Evolutionary conservation across 2,797 vertebrate species (phyloP).

Genomic region (Coluber constrictor): DNA sequence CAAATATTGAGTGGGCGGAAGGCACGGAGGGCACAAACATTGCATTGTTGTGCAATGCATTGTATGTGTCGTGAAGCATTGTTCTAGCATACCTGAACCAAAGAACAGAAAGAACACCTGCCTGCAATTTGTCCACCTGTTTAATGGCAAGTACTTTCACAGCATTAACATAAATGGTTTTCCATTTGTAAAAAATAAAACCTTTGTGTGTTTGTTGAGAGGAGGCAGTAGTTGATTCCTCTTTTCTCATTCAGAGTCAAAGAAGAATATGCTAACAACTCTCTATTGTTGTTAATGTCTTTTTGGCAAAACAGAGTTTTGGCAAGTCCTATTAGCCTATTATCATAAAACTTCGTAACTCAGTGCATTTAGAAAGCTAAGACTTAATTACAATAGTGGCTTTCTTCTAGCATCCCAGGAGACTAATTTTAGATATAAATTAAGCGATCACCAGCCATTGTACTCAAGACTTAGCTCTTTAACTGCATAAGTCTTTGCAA

Average conservation of each 20-base stretch:
- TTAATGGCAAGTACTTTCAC: not conserved
- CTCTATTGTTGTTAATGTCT: not conserved
- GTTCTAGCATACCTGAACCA: not conserved
- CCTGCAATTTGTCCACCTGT: not conserved
- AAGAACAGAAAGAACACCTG: not conserved
- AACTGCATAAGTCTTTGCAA: not conserved
- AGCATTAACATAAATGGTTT: not conserved
- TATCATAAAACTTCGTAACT: not conserved
- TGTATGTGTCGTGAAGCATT: too few relatives aligned
- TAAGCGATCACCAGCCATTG: not conserved
- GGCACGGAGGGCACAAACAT: not conserved
- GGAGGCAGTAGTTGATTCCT: not conserved
- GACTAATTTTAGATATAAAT: not conserved
- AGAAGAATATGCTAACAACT: not conserved
- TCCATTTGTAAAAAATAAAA: not conserved
- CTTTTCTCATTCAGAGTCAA: not conserved
- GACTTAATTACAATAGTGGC: not conserved
- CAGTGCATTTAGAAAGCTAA: not conserved
- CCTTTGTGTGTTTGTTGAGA: not conserved
- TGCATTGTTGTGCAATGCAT: too few relatives aligned
- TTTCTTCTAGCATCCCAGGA: not conserved
- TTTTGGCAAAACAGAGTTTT: not conserved
- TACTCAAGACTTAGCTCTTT: not conserved
- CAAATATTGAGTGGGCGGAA: not conserved
- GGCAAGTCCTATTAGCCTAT: not conserved